These are phyloP conservation scores for Campylomormyrus numenius DNA, from an alignment of 2,113 vertebrate species.

Conservation along the genomic window DNA sequence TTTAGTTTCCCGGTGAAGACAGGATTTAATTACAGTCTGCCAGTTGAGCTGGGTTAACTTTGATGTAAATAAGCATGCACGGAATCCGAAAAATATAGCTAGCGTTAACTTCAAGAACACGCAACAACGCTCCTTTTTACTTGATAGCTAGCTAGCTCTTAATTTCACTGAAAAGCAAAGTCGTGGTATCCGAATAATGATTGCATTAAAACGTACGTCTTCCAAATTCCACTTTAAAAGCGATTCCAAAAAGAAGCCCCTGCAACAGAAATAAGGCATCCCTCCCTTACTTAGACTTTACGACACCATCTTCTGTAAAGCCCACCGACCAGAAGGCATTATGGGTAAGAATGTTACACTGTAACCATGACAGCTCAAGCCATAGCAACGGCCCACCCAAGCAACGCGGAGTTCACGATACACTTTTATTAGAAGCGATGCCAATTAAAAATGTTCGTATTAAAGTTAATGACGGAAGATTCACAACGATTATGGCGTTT, in stretches of 20 bases:
- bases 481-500: background rate
- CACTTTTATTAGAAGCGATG: background rate
- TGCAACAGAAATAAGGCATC: background rate
- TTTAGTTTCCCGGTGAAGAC: background rate
- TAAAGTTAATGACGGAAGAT: background rate
- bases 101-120: background rate
- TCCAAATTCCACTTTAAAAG: background rate
- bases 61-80: background rate
- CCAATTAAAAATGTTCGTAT: background rate
- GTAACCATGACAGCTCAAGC: constrained; percentile 48
- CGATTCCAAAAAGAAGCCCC: background rate
- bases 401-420: background rate
- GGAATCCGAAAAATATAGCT: background rate
- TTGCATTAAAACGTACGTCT: background rate
- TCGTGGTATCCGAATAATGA: background rate
- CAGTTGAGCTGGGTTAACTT: background rate
- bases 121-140: background rate
- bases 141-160: background rate
- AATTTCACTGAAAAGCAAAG: background rate
- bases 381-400: constrained; percentile 39
- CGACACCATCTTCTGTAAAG: constrained; percentile 1
- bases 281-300: background rate
- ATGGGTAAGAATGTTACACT: constrained; percentile 36
- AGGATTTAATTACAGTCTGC: background rate
- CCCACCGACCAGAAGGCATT: constrained; percentile 36